These are phyloP conservation scores for Calidris pugnax DNA, from an alignment of 2,113 vertebrate species.

Conservation along the genomic window DNA sequence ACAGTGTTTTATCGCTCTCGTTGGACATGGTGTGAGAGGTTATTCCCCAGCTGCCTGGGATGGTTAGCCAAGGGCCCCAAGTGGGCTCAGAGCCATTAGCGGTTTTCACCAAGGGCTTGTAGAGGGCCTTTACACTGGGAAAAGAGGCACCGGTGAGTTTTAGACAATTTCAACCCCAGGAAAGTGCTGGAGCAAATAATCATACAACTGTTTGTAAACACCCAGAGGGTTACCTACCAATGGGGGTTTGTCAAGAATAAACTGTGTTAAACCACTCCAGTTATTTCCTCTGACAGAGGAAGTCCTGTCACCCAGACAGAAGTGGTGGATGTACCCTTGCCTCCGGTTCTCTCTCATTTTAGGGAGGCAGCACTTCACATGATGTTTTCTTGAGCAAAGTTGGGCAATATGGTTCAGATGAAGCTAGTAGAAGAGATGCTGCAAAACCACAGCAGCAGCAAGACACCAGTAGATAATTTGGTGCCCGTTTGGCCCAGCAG, in stretches of 20 bases:
- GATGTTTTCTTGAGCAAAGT: neutral
- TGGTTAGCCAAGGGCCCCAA: neutral
- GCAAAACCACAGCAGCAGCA: neutral
- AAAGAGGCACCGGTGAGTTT: neutral
- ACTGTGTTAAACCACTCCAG: neutral
- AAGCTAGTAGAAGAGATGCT: neutral
- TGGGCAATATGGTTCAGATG: neutral
- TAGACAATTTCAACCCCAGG: neutral
- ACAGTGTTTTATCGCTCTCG: neutral
- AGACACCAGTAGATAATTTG: neutral
- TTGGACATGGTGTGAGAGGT: neutral
- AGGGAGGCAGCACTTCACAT: neutral
- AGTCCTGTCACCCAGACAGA: neutral
- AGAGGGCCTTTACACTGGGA: neutral
- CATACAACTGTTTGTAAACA: neutral
- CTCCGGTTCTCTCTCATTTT: neutral
- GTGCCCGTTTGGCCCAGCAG: rapidly evolving
- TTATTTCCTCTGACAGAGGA: neutral
- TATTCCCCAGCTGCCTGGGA: neutral
- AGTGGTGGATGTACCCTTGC: rapidly evolving
- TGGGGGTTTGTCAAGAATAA: neutral
- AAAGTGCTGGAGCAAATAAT: neutral
- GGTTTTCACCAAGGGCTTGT: neutral
- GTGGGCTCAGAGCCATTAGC: neutral
- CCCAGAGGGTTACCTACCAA: rapidly evolving